Evolutionary conservation across 1,140 invertebrate species (phyloP).

Genomic region (Rhagoletis pomonella): DNA sequence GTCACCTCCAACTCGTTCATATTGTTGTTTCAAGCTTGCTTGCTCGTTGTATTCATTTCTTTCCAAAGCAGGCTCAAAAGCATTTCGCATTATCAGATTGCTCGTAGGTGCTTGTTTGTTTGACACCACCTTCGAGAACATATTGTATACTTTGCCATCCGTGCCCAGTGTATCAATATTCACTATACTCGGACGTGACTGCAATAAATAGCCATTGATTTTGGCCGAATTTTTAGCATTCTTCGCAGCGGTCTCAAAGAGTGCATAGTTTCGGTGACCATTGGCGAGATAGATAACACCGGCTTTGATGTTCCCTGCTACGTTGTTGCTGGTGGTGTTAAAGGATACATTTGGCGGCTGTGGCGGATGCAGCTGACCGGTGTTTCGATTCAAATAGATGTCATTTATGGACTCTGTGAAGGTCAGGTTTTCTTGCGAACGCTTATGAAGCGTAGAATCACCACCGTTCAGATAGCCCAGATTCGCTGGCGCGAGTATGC

Average conservation of each 20-base stretch:
- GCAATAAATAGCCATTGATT: constrained; percentile 67
- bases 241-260: constrained; percentile 56
- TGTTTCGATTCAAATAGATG: constrained; percentile 71
- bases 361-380: constrained; percentile 60
- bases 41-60: constrained; percentile 55
- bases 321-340: constrained; percentile 48
- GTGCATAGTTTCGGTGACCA: constrained; percentile 59
- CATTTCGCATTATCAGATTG: constrained; percentile 62
- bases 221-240: constrained; percentile 58
- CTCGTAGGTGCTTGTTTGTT: constrained; percentile 3
- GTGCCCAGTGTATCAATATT: constrained; percentile 55
- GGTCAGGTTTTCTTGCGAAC: constrained; percentile 53
- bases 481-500: constrained; percentile 50
- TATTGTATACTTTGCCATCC: constrained; percentile 69
- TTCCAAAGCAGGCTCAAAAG: constrained; percentile 53
- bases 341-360: constrained; percentile 71
- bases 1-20: neutral
- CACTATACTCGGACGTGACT: constrained; percentile 61
- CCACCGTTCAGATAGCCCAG: constrained; percentile 55
- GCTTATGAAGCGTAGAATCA: constrained; percentile 51
- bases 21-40: constrained; percentile 22
- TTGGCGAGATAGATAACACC: constrained; percentile 68
- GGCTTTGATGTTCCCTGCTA: constrained; percentile 60
- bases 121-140: constrained; percentile 68
- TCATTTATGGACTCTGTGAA: constrained; percentile 68